A percentile compares a stretch with the other conserved stretches of the same genome.
These are phyloP conservation scores for Physocephala rufipes DNA, from an alignment of 2,888 invertebrate genomes.

Conservation along the genomic window DNA sequence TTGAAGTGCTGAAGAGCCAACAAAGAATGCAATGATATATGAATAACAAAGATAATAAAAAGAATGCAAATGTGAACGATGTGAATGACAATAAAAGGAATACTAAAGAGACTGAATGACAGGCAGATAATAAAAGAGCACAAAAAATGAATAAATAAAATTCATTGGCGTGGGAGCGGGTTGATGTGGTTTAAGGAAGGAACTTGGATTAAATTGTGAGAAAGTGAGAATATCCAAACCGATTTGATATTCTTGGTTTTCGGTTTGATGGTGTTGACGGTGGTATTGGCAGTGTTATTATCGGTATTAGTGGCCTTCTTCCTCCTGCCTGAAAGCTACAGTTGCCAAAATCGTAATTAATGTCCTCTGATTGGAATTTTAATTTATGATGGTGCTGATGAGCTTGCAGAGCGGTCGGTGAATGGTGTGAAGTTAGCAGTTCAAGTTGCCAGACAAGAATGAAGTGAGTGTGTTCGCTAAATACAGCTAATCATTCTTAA, in stretches of 20 bases:
- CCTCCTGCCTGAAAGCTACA: not conserved
- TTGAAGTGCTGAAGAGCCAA: not conserved
- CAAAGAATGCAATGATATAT: slow-evolving; percentile 7
- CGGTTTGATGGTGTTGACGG: not conserved
- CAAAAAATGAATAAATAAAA: too few relatives aligned
- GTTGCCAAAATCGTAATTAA: slow-evolving; percentile 50
- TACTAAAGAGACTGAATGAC: too few relatives aligned
- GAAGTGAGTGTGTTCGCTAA: slow-evolving; percentile 48
- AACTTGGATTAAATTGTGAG: too few relatives aligned
- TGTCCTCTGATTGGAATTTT: slow-evolving; percentile 61
- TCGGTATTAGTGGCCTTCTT: too few relatives aligned
- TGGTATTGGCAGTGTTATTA: too few relatives aligned
- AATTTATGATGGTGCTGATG: slow-evolving; percentile 62
- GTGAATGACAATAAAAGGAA: too few relatives aligned
- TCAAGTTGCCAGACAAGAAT: slow-evolving; percentile 26
- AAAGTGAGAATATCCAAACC: too few relatives aligned
- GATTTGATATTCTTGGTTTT: too few relatives aligned
- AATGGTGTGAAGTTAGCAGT: slow-evolving; percentile 28
- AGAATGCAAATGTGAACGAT: not conserved
- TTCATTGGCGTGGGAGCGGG: too few relatives aligned
- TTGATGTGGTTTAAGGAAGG: too few relatives aligned
- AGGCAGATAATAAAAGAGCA: too few relatives aligned
- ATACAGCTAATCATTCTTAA: slow-evolving; percentile 62
- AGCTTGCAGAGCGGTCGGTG: slow-evolving; percentile 59
- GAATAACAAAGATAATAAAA: not conserved